Conservation (phyloP, 1,140 invertebrate genomes). For the Trichonephila inaurata region DNA sequence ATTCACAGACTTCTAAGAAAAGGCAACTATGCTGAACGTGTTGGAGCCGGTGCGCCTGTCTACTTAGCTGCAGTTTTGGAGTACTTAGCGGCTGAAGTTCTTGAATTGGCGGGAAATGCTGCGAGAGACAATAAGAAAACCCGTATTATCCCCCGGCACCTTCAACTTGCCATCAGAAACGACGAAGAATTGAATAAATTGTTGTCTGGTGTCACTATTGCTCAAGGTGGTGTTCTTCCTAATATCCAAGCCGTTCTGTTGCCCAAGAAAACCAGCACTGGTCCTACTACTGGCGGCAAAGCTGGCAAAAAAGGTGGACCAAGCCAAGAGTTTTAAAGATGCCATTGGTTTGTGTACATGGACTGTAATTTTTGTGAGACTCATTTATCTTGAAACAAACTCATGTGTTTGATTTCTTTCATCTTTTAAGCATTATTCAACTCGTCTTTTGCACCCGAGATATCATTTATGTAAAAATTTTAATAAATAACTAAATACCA, state of each 20-base stretch:
- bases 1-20: constrained; percentile 81
- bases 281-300: constrained; percentile 3
- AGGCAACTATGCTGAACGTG: constrained; percentile 79
- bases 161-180: constrained; percentile 90
- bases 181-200: constrained; percentile 92
- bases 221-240: constrained; percentile 90
- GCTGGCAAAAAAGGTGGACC: constrained; percentile 65
- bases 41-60: constrained; percentile 84
- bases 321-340: constrained; percentile 62
- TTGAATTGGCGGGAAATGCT: constrained; percentile 89
- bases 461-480: constrained; percentile 18
- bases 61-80: constrained; percentile 86
- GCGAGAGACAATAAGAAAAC: constrained; percentile 85
- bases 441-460: background rate
- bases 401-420: background rate
- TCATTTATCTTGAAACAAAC: background rate
- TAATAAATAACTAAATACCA: background rate
- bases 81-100: constrained; percentile 86
- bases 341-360: background rate
- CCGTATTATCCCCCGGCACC: constrained; percentile 89
- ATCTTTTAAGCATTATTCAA: background rate
- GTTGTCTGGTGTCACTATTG: constrained; percentile 89
- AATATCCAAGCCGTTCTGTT: constrained; percentile 87
- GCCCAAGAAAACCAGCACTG: constrained; percentile 84
- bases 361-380: background rate